Evolutionary conservation across 2,113 vertebrate genomes (phyloP).

Genomic region (Brachionichthys hirsutus): DNA sequence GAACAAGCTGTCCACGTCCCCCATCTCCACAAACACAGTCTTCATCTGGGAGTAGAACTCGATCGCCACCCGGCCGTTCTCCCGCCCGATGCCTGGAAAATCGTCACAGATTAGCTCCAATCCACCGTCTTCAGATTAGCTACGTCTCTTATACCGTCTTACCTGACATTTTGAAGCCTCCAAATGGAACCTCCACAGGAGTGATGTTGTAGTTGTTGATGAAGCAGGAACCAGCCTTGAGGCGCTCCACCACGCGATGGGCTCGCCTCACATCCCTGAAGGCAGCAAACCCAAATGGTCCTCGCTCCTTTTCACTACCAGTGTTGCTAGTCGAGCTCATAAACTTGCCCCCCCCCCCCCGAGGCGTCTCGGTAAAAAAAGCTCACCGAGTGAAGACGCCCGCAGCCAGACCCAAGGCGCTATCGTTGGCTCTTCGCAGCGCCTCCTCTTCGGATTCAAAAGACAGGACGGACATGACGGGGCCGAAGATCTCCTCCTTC

Average conservation of each 20-base stretch:
- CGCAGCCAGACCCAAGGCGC: slow-evolving; percentile 87
- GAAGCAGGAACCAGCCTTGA: slow-evolving; percentile 92
- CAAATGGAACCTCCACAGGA: slow-evolving; percentile 93
- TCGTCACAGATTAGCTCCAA: too few species aligned
- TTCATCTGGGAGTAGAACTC: slow-evolving; percentile 94
- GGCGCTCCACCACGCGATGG: slow-evolving; percentile 87
- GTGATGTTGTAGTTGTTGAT: slow-evolving; percentile 97
- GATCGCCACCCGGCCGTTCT: slow-evolving; percentile 89
- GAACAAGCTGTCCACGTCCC: slow-evolving; percentile 88
- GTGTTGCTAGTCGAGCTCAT: too few species aligned
- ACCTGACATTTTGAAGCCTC: slow-evolving; percentile 97
- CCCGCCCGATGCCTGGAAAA: slow-evolving; percentile 89
- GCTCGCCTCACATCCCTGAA: slow-evolving; percentile 89
- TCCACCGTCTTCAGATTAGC: too few species aligned
- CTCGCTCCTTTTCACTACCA: too few species aligned
- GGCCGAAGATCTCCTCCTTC: slow-evolving; percentile 97
- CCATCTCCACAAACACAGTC: slow-evolving; percentile 95
- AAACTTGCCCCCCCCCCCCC: too few species aligned
- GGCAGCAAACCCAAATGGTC: not conserved
- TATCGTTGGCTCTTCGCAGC: slow-evolving; percentile 87
- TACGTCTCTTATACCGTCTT: too few species aligned
- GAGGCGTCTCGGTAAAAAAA: too few species aligned
- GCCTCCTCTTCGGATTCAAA: slow-evolving; percentile 93
- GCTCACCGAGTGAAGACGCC: slow-evolving; percentile 93
- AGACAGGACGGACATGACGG: slow-evolving; percentile 93